Percentiles rank a stretch among this genome's conserved stretches.
Evolutionary conservation across 2,888 invertebrate genomes (phyloP).

Genomic region (Acleris literana): DNA sequence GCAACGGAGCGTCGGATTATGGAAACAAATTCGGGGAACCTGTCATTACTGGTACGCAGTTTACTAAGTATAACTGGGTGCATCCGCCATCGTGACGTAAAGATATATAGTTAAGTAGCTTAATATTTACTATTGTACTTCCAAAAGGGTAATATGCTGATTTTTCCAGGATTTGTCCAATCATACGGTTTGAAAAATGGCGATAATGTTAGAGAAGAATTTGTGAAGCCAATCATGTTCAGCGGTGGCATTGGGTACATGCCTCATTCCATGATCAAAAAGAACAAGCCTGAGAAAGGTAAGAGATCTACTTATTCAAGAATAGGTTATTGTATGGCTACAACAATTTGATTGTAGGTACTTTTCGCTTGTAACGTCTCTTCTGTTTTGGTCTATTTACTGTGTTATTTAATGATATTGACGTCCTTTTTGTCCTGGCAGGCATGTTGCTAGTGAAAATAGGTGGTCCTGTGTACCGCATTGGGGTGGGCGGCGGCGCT

Average conservation of each 20-base stretch:
- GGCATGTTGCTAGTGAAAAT: slow-evolving; percentile 97
- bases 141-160: neutral
- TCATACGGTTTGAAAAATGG: slow-evolving; percentile 92
- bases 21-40: slow-evolving; percentile 99
- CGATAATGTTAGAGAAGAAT: slow-evolving; percentile 90
- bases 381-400: no score
- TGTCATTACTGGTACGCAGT: slow-evolving; percentile 83
- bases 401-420: neutral
- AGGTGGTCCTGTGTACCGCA: slow-evolving; percentile 98
- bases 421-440: slow-evolving; percentile 45
- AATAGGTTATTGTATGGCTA: neutral
- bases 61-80: no score
- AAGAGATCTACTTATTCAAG: slow-evolving; percentile 17
- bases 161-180: slow-evolving; percentile 90
- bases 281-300: slow-evolving; percentile 90
- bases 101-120: no score
- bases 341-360: no score
- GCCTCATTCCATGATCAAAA: slow-evolving; percentile 91
- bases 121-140: no score
- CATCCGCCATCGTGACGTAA: no score
- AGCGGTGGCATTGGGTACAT: slow-evolving; percentile 97
- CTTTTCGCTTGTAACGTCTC: no score
- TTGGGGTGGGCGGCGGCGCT: slow-evolving; percentile 99
- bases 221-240: slow-evolving; percentile 99
- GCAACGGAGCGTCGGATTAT: slow-evolving; percentile 99